Evolutionary conservation across 2,888 invertebrate species (phyloP), one percentile per base, ranked within the genome.

Genomic region (Nudaria mundana): DNA sequence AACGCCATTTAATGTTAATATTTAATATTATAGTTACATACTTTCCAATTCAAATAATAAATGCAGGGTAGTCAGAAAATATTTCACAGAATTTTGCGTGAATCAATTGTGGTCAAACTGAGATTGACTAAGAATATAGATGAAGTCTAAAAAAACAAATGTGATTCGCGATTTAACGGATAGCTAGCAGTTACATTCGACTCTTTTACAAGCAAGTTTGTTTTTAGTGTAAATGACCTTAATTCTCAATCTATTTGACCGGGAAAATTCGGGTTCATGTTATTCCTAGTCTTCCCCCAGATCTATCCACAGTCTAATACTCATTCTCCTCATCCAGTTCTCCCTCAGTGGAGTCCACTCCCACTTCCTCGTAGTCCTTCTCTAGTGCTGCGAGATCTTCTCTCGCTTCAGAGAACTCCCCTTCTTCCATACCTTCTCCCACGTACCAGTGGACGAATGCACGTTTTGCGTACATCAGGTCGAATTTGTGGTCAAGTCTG

Each of bases 391-490:
- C 94, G 50, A 97, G 88, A 84, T 97, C 95, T 74, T 97, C 96
- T 3, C 97, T 91, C 0, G 96, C 96, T 66, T 97, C 97, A 0
- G 94, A 92, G 81, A 96, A 97, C 77, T 97, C 94, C 29, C 94
- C 94, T 76, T 95, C 95, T 70, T 95, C 95, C 94, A 97, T 96
- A 50, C 96, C 96, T 75, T 95, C 95, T 4, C 94, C 94, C 0
- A 95, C 94, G 73, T 95, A 95, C 98, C 98, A 98, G 83, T 98
- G 98, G 11, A 98, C 97, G 77, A 98, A 98, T 3, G 98, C 98
- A 47, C 97, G 92, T 83, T 98, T 98, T 24, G 97, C 95, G 84
- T 97, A 98, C 97, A 98, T 98, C 64, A 98, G 85, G 83, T 98
- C 98, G 77, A 98, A 97, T 78, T 98, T 98, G 81, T 96, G 96